Conservation (phyloP, 2,888 invertebrate species). For the Syrphus vitripennis region DNA sequence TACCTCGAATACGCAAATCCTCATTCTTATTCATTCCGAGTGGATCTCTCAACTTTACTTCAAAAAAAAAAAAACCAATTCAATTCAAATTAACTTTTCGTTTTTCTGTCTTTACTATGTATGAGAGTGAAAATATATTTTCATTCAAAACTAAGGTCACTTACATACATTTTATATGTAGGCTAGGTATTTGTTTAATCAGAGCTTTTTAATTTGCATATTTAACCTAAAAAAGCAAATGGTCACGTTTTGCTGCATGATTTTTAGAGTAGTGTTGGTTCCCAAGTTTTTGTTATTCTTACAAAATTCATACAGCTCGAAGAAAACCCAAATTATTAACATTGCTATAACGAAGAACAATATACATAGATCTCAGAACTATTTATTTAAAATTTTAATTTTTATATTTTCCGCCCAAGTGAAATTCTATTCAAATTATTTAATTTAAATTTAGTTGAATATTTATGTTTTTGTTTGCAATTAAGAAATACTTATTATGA, state of each 20-base stretch:
- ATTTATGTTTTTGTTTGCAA: too few relatives aligned
- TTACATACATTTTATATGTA: too few relatives aligned
- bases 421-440: too few relatives aligned
- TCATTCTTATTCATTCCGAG: too few relatives aligned
- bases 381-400: background rate
- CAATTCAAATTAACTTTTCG: background rate
- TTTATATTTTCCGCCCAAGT: too few relatives aligned
- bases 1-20: too few relatives aligned
- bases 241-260: background rate
- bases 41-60: too few relatives aligned
- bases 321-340: background rate
- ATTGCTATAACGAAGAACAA: background rate
- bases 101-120: background rate
- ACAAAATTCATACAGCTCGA: rapidly evolving
- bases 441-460: too few relatives aligned
- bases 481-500: too few relatives aligned
- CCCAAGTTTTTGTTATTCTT: background rate
- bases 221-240: background rate
- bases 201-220: background rate
- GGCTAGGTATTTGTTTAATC: background rate
- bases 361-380: background rate
- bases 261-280: background rate
- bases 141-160: background rate
- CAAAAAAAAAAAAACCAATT: background rate
- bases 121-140: background rate